Percentiles rank a stretch among this genome's conserved stretches.
Evolutionary conservation across 2,888 invertebrate genomes (phyloP).

Genomic region (Dilophus febrilis): DNA sequence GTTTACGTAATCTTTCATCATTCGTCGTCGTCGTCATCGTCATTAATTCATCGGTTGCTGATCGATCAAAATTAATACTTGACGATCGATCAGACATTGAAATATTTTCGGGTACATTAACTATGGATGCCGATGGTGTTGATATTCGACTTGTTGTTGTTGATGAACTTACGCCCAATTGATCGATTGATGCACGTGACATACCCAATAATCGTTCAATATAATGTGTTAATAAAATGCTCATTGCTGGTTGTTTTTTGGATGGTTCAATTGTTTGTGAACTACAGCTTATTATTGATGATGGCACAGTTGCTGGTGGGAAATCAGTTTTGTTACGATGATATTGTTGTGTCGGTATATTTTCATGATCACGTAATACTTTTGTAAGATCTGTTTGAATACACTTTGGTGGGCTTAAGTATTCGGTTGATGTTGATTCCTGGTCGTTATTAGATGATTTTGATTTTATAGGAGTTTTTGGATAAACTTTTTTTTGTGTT

Average conservation of each 20-base stretch:
- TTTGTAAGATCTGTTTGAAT: conserved; percentile 6
- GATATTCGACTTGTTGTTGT: conserved; percentile 32
- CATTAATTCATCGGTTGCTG: too few species aligned
- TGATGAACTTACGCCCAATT: conserved; percentile 29
- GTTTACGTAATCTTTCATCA: too few species aligned
- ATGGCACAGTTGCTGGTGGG: too few species aligned
- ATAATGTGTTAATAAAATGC: conserved; percentile 23
- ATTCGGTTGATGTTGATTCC: conserved; percentile 21
- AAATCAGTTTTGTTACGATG: too few species aligned
- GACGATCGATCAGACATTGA: conserved; percentile 2
- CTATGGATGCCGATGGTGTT: conserved; percentile 32
- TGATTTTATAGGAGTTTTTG: conserved; percentile 7
- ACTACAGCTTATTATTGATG: too few species aligned
- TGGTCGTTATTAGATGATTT: conserved; percentile 13
- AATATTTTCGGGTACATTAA: conserved; percentile 28
- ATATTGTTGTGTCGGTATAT: not conserved
- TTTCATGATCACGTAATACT: not conserved
- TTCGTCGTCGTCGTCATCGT: too few species aligned
- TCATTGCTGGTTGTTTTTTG: not conserved
- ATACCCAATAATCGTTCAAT: conserved; percentile 34
- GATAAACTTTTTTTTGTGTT: conserved; percentile 4
- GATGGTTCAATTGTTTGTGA: not conserved
- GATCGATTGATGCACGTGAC: conserved; percentile 32
- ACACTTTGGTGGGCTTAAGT: conserved; percentile 18
- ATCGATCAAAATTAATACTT: not conserved